phyloP scores from a whole-genome alignment of 2,113 vertebrate genomes.

The Gorsachius goisagi region DNA sequence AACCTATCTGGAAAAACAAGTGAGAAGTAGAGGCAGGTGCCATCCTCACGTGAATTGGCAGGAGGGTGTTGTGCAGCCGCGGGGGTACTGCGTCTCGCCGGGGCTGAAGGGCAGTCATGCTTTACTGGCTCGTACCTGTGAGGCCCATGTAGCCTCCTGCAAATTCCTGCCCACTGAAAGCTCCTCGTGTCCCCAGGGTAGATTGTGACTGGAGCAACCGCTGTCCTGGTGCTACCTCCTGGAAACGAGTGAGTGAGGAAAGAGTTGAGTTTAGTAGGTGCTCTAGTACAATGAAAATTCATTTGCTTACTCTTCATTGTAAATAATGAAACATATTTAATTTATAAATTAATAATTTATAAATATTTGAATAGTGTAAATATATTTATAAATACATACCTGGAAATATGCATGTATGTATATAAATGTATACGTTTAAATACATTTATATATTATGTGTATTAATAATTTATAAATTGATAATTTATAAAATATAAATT shows the following conservation, averaged over 20 bases:
- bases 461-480: not conserved
- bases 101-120: not conserved
- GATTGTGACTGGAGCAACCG: not conserved
- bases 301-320: not conserved
- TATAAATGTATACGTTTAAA: not conserved
- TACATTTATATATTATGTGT: not conserved
- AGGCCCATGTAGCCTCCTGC: not conserved
- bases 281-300: not conserved
- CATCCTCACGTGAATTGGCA: not conserved
- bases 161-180: not conserved
- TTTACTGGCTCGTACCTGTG: accelerated
- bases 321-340: not conserved
- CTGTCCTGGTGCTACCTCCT: not conserved
- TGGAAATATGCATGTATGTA: not conserved
- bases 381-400: not conserved
- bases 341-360: not conserved
- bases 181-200: not conserved
- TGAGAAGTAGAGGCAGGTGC: not conserved
- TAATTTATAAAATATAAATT: not conserved
- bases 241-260: not conserved
- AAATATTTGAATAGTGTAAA: not conserved
- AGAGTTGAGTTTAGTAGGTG: not conserved
- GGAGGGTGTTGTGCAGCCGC: not conserved
- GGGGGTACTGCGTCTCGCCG: accelerated
- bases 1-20: not conserved